phyloP scores from a whole-genome alignment of 1,140 invertebrate species.

The Drosophila santomea region DNA sequence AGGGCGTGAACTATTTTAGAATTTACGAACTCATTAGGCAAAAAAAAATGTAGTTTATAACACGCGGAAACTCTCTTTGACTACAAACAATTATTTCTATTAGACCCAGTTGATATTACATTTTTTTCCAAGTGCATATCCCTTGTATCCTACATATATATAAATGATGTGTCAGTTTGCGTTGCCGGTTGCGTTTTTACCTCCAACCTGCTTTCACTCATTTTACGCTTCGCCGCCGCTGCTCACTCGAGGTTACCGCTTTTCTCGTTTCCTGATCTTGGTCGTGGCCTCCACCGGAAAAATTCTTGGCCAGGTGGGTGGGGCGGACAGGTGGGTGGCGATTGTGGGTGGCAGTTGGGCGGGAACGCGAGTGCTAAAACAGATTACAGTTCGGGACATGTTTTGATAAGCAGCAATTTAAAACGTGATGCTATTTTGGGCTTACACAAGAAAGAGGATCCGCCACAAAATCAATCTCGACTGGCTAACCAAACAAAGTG shows the following conservation, averaged over 20 bases:
- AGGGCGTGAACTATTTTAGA: too few species aligned
- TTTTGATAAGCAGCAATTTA: conserved; percentile 84
- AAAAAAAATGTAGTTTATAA: too few species aligned
- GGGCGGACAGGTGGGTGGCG: conserved; percentile 7
- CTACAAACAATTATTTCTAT: not conserved
- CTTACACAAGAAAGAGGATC: conserved; percentile 40
- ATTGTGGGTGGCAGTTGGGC: conserved; percentile 29
- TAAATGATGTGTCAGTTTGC: conserved; percentile 82
- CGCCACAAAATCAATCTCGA: conserved; percentile 39
- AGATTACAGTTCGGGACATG: conserved; percentile 81
- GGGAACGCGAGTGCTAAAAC: conserved; percentile 68
- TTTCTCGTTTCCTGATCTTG: conserved; percentile 55
- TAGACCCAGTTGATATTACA: not conserved
- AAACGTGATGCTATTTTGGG: conserved; percentile 83
- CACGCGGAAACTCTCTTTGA: too few species aligned
- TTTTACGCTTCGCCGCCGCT: conserved; percentile 72
- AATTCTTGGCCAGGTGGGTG: conserved; percentile 28
- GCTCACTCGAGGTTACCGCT: conserved; percentile 60
- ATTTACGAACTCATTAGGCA: too few species aligned
- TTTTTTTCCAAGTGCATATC: conserved; percentile 5
- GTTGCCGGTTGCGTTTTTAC: conserved; percentile 75
- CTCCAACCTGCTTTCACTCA: conserved; percentile 76
- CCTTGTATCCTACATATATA: conserved; percentile 42
- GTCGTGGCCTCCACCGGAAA: conserved; percentile 25
- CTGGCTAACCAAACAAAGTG: conserved; percentile 9